Conservation (phyloP, 2,113 vertebrate genomes). For the Thalassarche chlororhynchos region DNA sequence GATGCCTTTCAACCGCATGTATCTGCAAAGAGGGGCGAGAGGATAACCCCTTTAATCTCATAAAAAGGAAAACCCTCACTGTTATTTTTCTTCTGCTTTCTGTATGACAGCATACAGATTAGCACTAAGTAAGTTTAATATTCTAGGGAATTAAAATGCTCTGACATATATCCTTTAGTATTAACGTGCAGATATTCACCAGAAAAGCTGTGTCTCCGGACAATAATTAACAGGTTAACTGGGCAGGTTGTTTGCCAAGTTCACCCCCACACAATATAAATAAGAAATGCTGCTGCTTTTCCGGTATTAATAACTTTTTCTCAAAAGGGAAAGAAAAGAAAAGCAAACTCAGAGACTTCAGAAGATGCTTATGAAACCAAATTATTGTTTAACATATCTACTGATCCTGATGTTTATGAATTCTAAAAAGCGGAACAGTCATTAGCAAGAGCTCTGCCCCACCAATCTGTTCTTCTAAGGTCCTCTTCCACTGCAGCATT, state of each 20-base stretch:
- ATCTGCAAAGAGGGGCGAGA: not conserved
- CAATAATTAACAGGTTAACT: constrained; percentile 6
- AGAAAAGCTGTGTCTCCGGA: not conserved
- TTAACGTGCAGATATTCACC: not conserved
- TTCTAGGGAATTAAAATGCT: not conserved
- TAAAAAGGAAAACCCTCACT: not conserved
- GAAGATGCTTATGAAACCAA: not conserved
- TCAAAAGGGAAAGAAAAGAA: not conserved
- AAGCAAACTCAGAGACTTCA: not conserved
- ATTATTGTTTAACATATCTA: not conserved
- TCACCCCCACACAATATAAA: not conserved
- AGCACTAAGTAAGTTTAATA: not conserved
- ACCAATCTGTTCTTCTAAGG: not conserved
- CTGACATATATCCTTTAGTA: not conserved
- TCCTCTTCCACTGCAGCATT: not conserved
- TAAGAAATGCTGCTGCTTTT: not conserved
- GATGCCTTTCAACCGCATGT: not conserved
- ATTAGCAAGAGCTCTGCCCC: not conserved
- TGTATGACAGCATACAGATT: not conserved
- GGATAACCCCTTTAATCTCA: not conserved
- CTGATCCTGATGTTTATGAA: not conserved
- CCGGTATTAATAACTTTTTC: not conserved
- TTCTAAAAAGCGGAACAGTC: not conserved
- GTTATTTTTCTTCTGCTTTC: not conserved
- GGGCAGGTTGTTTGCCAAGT: not conserved